Evolutionary conservation across 2,797 vertebrate genomes (phyloP).

Genomic region (Falco columbarius): DNA sequence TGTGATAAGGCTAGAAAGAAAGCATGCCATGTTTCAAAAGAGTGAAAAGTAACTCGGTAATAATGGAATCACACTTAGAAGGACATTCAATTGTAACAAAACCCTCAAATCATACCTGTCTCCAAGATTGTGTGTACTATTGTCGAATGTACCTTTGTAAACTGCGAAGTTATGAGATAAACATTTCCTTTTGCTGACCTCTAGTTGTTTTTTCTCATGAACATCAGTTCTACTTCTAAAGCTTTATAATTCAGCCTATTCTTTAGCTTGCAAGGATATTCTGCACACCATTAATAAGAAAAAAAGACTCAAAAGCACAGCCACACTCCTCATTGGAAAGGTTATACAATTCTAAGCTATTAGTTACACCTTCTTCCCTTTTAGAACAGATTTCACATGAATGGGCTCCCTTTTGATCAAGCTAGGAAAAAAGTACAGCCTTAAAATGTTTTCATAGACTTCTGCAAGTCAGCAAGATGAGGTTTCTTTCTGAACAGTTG

Average conservation of each 20-base stretch:
- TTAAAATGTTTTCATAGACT: not conserved
- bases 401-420: not conserved
- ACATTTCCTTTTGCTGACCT: not conserved
- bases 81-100: not conserved
- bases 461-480: not conserved
- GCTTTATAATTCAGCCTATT: not conserved
- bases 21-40: slow-evolving; percentile 28
- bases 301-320: not conserved
- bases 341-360: not conserved
- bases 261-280: not conserved
- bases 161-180: not conserved
- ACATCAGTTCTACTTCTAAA: not conserved
- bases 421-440: not conserved
- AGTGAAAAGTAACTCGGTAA: not conserved
- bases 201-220: not conserved
- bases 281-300: not conserved
- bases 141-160: not conserved
- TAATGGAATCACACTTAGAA: not conserved
- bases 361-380: not conserved
- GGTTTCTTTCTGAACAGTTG: not conserved
- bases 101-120: not conserved
- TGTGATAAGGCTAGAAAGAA: slow-evolving; percentile 24
- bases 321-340: not conserved
- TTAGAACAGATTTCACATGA: not conserved
- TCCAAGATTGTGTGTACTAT: not conserved